Percentiles rank a stretch among this genome's conserved stretches.
phyloP scores from a whole-genome alignment of 2,113 vertebrate genomes.

The Sprattus sprattus region DNA sequence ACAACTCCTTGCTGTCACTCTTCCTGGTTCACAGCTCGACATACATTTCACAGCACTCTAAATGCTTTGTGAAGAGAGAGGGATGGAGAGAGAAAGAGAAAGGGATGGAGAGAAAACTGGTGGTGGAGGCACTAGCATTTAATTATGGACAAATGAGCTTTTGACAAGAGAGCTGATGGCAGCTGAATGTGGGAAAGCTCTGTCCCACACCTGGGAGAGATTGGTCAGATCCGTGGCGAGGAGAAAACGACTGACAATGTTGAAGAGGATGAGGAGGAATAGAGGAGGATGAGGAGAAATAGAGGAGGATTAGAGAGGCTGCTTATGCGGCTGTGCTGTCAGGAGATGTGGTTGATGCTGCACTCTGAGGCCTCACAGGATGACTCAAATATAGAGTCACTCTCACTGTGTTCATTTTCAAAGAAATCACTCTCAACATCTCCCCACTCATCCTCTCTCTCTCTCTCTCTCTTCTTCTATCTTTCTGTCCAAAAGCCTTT shows the following conservation, averaged over 20 bases:
- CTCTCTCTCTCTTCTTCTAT: not conserved
- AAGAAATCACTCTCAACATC: not conserved
- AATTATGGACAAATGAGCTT: too few species aligned
- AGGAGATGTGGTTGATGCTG: not conserved
- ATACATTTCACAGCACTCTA: not conserved
- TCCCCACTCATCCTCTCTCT: slow-evolving; percentile 20
- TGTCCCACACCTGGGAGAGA: too few species aligned
- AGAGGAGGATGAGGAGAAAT: too few species aligned
- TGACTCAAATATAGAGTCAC: not conserved
- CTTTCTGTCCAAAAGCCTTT: not conserved
- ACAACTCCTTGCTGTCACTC: not conserved
- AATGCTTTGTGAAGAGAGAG: slow-evolving; percentile 7
- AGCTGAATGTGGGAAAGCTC: too few species aligned
- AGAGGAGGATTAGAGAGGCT: too few species aligned
- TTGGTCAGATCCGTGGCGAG: too few species aligned
- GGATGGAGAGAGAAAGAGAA: slow-evolving; percentile 35
- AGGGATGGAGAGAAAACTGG: too few species aligned
- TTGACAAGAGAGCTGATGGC: too few species aligned
- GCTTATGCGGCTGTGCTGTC: not conserved
- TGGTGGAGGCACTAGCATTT: too few species aligned
- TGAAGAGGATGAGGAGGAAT: too few species aligned
- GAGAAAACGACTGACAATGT: too few species aligned
- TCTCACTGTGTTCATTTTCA: not conserved
- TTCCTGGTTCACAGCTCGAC: not conserved
- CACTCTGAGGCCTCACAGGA: not conserved